A percentile compares a stretch with the other conserved stretches of the same genome.
Conservation (phyloP, 2,797 vertebrate genomes). For the Rhincodon typus region DNA sequence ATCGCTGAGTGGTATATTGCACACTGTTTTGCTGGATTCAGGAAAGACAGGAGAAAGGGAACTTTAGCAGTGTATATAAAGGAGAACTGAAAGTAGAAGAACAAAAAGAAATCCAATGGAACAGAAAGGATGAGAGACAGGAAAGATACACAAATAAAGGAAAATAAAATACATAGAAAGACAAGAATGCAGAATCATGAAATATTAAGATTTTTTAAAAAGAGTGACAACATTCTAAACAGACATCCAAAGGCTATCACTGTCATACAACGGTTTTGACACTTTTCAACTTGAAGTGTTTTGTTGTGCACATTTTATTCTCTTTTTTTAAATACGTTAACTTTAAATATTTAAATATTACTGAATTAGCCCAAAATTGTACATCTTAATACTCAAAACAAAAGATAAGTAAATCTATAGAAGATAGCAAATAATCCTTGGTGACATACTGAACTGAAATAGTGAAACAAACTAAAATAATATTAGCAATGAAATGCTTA, state of each 20-base stretch:
- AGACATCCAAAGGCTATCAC: neutral
- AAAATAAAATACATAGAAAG: neutral
- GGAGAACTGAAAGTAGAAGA: neutral
- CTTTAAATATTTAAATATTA: neutral
- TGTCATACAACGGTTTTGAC: neutral
- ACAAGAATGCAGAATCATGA: neutral
- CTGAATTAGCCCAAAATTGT: neutral
- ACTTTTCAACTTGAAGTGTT: neutral
- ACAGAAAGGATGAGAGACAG: no score
- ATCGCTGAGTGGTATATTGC: neutral
- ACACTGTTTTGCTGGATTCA: neutral
- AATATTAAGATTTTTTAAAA: neutral
- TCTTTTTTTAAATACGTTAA: neutral
- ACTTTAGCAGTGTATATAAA: neutral
- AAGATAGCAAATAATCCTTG: neutral
- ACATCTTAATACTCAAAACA: neutral
- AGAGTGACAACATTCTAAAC: neutral
- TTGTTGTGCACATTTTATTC: neutral
- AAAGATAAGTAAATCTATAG: neutral
- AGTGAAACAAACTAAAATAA: neutral
- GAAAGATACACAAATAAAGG: neutral
- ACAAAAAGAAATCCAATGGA: neutral
- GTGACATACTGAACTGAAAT: neutral
- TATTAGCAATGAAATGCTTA: neutral
- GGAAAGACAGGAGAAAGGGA: neutral